Evolutionary conservation across 1,140 invertebrate genomes (phyloP).

Genomic region (Proctacanthus coquilletti): DNA sequence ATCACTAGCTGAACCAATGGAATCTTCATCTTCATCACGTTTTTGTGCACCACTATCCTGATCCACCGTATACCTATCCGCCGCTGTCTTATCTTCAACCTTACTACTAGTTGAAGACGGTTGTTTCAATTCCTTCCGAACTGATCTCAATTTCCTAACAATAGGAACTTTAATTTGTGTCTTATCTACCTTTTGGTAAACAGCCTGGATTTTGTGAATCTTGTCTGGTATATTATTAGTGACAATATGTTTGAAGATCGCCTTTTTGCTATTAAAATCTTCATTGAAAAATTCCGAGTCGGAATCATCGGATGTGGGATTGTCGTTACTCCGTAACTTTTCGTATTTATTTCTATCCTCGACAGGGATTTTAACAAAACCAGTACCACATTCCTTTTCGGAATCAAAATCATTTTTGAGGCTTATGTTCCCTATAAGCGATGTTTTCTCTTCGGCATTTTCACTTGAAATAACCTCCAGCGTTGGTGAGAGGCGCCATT

Average conservation of each 20-base stretch:
- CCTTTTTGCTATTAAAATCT: slow-evolving; percentile 17
- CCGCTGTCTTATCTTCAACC: slow-evolving; percentile 19
- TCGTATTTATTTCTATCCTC: slow-evolving; percentile 69
- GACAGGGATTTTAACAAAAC: slow-evolving; percentile 44
- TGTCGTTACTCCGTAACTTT: slow-evolving; percentile 46
- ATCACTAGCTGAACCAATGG: slow-evolving; percentile 59
- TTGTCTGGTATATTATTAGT: slow-evolving; percentile 34
- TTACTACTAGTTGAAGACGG: slow-evolving; percentile 12
- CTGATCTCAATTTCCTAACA: slow-evolving; percentile 25
- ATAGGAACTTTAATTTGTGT: slow-evolving; percentile 27
- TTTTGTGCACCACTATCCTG: slow-evolving; percentile 14
- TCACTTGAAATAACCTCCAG: slow-evolving; percentile 12
- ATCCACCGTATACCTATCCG: slow-evolving; percentile 12
- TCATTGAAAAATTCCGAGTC: slow-evolving; percentile 25
- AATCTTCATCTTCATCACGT: slow-evolving; percentile 40
- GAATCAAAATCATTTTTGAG: slow-evolving; percentile 14
- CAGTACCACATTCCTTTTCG: slow-evolving; percentile 12
- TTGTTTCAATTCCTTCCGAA: slow-evolving; percentile 28
- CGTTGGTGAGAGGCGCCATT: slow-evolving; percentile 27
- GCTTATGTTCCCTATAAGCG: slow-evolving; percentile 18
- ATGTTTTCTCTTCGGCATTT: slow-evolving; percentile 26
- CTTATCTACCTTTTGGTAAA: slow-evolving; percentile 33
- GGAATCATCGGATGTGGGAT: slow-evolving; percentile 42
- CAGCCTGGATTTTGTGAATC: slow-evolving; percentile 29
- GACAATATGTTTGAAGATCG: slow-evolving; percentile 34